Evolutionary conservation across 1,140 invertebrate species (phyloP).

Genomic region (Trypoxylus dichotomus): DNA sequence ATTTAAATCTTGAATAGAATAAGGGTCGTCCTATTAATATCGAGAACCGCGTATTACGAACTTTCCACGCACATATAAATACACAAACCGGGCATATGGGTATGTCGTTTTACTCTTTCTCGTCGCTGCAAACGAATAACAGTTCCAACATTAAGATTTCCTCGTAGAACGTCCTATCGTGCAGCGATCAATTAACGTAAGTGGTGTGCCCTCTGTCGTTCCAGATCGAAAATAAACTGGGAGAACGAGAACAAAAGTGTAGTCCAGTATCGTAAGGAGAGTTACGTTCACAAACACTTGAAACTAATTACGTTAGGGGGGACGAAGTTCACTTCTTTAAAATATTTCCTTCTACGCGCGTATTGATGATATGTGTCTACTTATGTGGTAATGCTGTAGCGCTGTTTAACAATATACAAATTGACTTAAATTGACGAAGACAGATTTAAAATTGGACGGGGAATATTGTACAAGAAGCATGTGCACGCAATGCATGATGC

Average conservation of each 20-base stretch:
- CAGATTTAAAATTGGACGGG: not conserved
- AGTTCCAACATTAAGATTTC: too few relatives aligned
- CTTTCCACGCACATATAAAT: too few relatives aligned
- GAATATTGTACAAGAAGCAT: not conserved
- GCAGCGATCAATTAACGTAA: not conserved
- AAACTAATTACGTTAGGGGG: not conserved
- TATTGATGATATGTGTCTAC: not conserved
- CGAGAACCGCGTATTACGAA: too few relatives aligned
- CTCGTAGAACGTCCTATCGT: too few relatives aligned
- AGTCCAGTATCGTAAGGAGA: not conserved
- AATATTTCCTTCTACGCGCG: too few relatives aligned
- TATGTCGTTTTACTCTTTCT: too few relatives aligned
- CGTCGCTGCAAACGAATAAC: too few relatives aligned
- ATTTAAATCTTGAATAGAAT: too few relatives aligned
- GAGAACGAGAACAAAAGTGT: not conserved
- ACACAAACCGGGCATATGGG: too few relatives aligned
- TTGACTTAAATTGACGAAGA: slow-evolving; percentile 18
- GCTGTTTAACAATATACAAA: not conserved
- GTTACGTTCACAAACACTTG: slow-evolving; percentile 6
- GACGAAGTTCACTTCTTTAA: not conserved
- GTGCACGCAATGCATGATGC: too few relatives aligned
- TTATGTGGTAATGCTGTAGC: not conserved
- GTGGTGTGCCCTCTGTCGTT: not conserved
- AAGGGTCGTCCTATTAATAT: too few relatives aligned
- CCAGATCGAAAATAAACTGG: not conserved